Conservation (phyloP, 2,888 invertebrate genomes). For the Leucania comma region DNA sequence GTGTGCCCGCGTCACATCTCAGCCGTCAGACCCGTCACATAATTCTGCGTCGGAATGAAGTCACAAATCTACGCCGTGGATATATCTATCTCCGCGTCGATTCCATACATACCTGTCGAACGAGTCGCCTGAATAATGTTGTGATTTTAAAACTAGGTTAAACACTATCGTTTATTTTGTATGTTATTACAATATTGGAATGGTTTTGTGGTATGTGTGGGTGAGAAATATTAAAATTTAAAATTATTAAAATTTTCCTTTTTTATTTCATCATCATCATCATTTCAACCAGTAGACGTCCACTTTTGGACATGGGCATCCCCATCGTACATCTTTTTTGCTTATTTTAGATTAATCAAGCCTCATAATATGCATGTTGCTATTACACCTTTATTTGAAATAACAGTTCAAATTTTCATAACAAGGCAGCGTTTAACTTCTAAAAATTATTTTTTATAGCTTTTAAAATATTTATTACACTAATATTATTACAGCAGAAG, state of each 20-base stretch:
- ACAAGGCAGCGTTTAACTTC: too few relatives aligned
- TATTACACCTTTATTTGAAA: too few relatives aligned
- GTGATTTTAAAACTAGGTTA: slow-evolving; percentile 68
- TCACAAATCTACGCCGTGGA: slow-evolving; percentile 80
- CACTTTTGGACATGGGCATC: too few relatives aligned
- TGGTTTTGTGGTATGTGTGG: slow-evolving; percentile 10
- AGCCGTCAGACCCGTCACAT: slow-evolving; percentile 76
- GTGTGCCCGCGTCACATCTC: slow-evolving; percentile 83
- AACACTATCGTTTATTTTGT: slow-evolving; percentile 58
- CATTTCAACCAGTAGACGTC: too few relatives aligned
- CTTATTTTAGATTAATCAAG: too few relatives aligned
- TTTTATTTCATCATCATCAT: background rate
- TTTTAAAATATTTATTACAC: too few relatives aligned
- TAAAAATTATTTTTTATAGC: too few relatives aligned
- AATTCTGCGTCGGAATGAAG: slow-evolving; percentile 84
- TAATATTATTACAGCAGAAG: too few relatives aligned
- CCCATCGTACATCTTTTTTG: too few relatives aligned
- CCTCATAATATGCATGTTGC: too few relatives aligned
- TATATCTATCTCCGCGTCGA: slow-evolving; percentile 73
- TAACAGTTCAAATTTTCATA: too few relatives aligned
- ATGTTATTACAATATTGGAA: slow-evolving; percentile 46
- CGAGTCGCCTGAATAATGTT: slow-evolving; percentile 62
- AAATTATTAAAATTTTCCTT: background rate
- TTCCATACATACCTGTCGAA: slow-evolving; percentile 69
- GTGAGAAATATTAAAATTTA: slow-evolving; percentile 8